Evolutionary conservation across 1,140 invertebrate species (phyloP).

Genomic region (Zaprionus gabonicus): DNA sequence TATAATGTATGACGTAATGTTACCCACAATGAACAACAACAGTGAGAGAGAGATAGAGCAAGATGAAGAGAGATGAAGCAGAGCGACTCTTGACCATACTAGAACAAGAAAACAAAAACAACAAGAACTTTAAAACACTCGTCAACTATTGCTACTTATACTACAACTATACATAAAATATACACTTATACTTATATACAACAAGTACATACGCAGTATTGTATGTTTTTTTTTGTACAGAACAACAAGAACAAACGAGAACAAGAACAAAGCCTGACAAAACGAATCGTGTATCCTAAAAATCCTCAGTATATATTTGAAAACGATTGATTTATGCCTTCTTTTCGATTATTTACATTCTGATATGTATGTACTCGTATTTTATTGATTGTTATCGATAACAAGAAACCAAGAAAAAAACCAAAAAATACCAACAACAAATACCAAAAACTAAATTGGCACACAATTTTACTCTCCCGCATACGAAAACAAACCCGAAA

Average conservation of each 20-base stretch:
- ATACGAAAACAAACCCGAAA: constrained; percentile 45
- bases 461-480: constrained; percentile 78
- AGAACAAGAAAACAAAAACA: constrained; percentile 27
- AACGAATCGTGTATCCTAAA: constrained; percentile 71
- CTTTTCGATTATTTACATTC: constrained; percentile 43
- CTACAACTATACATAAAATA: constrained; percentile 68
- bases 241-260: constrained; percentile 50
- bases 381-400: constrained; percentile 51
- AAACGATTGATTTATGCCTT: constrained; percentile 46
- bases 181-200: constrained; percentile 77
- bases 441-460: constrained; percentile 42
- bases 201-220: constrained; percentile 76
- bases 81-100: constrained; percentile 47
- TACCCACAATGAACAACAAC: constrained; percentile 59
- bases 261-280: constrained; percentile 73
- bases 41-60: constrained; percentile 28
- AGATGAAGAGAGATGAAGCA: constrained; percentile 1
- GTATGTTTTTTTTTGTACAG: constrained; percentile 77
- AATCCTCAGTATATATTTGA: constrained; percentile 56
- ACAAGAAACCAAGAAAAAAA: constrained; percentile 39
- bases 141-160: constrained; percentile 67
- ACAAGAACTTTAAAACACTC: constrained; percentile 56
- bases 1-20: constrained; percentile 76
- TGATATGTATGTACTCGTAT: constrained; percentile 31
- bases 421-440: constrained; percentile 50